A percentile compares a stretch with the other conserved stretches of the same genome.
Conservation (phyloP, 1,140 invertebrate genomes). For the Pollicipes pollicipes region DNA sequence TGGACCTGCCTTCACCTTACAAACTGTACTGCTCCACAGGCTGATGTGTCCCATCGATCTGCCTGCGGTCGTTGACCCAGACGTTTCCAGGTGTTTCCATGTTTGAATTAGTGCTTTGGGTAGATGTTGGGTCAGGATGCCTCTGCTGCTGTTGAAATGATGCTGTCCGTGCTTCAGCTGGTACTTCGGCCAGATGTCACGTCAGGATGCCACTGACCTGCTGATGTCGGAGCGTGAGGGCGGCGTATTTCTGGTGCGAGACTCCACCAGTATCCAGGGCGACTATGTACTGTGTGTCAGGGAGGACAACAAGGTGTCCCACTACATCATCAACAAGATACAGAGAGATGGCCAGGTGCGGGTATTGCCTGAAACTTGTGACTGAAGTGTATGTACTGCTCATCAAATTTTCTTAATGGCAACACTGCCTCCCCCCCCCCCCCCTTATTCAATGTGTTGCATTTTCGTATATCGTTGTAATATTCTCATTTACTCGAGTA, state of each 20-base stretch:
- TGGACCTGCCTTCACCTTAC: neutral
- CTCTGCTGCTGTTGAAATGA: neutral
- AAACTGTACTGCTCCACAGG: neutral
- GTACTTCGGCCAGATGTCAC: constrained; percentile 84
- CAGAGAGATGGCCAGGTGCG: constrained; percentile 39
- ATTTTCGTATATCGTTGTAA: too few relatives aligned
- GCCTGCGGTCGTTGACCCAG: too few relatives aligned
- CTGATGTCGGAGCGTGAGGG: constrained; percentile 75
- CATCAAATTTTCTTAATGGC: neutral
- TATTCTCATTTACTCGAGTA: too few relatives aligned
- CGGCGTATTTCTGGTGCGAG: constrained; percentile 83
- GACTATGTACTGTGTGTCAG: constrained; percentile 88
- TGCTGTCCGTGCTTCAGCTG: constrained; percentile 63
- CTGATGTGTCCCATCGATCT: neutral
- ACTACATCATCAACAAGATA: constrained; percentile 95
- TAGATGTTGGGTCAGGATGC: neutral
- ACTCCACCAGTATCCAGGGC: constrained; percentile 75
- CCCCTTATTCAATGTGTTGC: too few relatives aligned
- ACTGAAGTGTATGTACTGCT: neutral
- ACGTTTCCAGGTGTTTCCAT: too few relatives aligned
- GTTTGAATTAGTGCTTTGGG: too few relatives aligned
- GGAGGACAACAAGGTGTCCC: constrained; percentile 88
- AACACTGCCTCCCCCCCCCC: too few relatives aligned
- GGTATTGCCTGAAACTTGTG: neutral
- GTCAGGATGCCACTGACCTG: constrained; percentile 81